Base-by-base conservation (phyloP, 2,888 invertebrate genomes). In the Osmoderma eremita region DNA sequence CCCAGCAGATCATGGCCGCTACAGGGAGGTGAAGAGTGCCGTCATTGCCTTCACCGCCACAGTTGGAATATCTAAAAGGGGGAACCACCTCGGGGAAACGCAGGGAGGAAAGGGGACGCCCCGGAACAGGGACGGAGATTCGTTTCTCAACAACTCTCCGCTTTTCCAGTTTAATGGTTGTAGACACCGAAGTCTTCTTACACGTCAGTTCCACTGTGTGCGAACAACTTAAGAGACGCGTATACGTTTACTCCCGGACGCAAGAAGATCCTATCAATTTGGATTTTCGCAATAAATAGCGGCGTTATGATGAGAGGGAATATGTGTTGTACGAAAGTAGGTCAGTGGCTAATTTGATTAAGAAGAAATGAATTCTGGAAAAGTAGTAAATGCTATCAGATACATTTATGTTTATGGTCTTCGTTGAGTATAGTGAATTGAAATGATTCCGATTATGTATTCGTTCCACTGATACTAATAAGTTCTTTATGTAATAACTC, bases 81-180 rank as follows among this genome's bases (percentile, higher is more conserved):
- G 68, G 65, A 68, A 68, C 30, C 65, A 68, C 68, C 68, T 58
- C 58, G 48, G n/a, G n/a, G 36, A 61, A 53, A 50, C 20, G 49
- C 39, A 58, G 61, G 68, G 67, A 39, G 58, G 65, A 64, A 71
- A 66, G 68, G 68, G 68, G 69, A 72, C 64, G 48, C 30, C 24
- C 63, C 65, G 71, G 72, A 68, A 69, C 71, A 73, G 72, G 70
- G 73, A 73, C 65, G 70, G 69, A 69, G 72, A 75, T 75, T 73
- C 58, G 45, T 61, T 45, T 30, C 58, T 61, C 75, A 75, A 71
- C 73, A 73, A 74, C 72, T 74, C 72, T 71, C 71, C 70, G 58
- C 71, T 68, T 71, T 74, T 73, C 70, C 68, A 72, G 70, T 71
- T 69, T 71, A 75, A 75, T 75, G 75, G 75, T 72, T 71, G 75